A percentile compares a stretch with the other conserved stretches of the same genome.
phyloP scores from a whole-genome alignment of 1,140 invertebrate genomes.

The Vanessa atalanta region DNA sequence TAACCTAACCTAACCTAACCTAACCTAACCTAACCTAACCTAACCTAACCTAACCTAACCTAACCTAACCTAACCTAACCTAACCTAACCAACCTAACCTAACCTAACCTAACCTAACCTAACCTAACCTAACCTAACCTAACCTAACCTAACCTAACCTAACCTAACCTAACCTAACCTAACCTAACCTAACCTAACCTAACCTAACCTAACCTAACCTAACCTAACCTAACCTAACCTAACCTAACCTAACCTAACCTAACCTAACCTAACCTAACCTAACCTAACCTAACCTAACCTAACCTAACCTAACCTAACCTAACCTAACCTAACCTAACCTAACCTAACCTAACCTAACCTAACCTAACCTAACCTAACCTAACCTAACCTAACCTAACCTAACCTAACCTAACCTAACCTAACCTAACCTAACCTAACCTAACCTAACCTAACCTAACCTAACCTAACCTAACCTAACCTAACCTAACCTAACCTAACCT shows the following conservation, averaged over 20 bases:
- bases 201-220: slow-evolving; percentile 28
- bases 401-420: slow-evolving; percentile 27
- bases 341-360: no score
- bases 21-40: no score
- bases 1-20: neutral
- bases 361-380: slow-evolving; percentile 18
- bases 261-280: slow-evolving; percentile 41
- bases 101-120: no score
- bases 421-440: slow-evolving; percentile 26
- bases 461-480: slow-evolving; percentile 22
- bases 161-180: no score
- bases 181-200: slow-evolving; percentile 9
- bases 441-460: slow-evolving; percentile 25
- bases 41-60: no score
- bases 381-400: slow-evolving; percentile 27
- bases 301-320: slow-evolving; percentile 15
- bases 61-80: no score
- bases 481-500: neutral
- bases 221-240: slow-evolving; percentile 34
- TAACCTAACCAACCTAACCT: no score
- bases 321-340: no score
- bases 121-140: no score
- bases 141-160: no score
- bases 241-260: no score
- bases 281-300: slow-evolving; percentile 34